Conservation (phyloP, 1,140 invertebrate genomes). For the Lepidotrigona ventralis region DNA sequence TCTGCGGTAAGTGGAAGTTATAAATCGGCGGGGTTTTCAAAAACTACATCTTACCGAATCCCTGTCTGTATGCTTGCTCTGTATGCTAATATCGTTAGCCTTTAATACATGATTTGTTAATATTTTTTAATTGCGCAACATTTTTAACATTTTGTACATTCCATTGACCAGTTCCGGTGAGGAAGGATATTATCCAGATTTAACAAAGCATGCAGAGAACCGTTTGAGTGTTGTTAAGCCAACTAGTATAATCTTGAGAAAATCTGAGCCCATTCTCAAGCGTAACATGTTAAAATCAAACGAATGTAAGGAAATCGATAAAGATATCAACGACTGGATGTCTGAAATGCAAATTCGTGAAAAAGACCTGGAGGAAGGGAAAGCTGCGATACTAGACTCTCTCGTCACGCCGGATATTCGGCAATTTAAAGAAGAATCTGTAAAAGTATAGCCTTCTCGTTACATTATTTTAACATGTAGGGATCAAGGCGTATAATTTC, state of each 20-base stretch:
- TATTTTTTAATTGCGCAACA: no score
- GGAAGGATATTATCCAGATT: slow-evolving; percentile 84
- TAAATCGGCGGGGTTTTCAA: slow-evolving; percentile 13
- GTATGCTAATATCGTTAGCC: background rate
- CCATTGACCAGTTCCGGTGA: slow-evolving; percentile 81
- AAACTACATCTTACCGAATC: background rate
- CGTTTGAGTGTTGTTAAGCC: slow-evolving; percentile 80
- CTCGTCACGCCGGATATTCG: slow-evolving; percentile 63
- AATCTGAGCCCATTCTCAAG: slow-evolving; percentile 77
- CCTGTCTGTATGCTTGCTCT: background rate
- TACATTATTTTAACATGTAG: background rate
- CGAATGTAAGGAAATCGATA: slow-evolving; percentile 75
- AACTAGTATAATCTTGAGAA: slow-evolving; percentile 79
- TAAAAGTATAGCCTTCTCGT: slow-evolving; percentile 9
- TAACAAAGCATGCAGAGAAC: slow-evolving; percentile 81
- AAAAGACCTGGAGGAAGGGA: slow-evolving; percentile 70
- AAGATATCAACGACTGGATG: slow-evolving; percentile 79
- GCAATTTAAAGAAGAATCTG: slow-evolving; percentile 46
- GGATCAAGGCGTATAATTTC: background rate
- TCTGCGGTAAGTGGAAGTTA: slow-evolving; percentile 73
- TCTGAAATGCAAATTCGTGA: slow-evolving; percentile 78
- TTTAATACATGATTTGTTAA: background rate
- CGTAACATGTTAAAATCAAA: slow-evolving; percentile 73
- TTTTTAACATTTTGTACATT: background rate
- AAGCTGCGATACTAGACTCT: slow-evolving; percentile 42